Evolutionary conservation across 2,888 invertebrate species (phyloP).

Genomic region (Nephrotoma guestfalica): DNA sequence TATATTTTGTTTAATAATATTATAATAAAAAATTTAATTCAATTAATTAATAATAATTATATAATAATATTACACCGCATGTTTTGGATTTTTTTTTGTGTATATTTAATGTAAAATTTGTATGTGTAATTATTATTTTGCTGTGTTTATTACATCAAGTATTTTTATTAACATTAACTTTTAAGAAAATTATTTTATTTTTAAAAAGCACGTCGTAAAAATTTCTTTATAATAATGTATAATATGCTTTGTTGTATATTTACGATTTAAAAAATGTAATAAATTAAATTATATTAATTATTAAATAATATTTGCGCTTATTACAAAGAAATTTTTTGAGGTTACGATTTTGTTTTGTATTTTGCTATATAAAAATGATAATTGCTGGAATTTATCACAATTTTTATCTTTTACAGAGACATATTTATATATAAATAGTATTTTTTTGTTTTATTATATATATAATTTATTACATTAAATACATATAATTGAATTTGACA

Average conservation of each 20-base stretch:
- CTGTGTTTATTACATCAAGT: neutral
- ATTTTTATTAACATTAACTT: neutral
- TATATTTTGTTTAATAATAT: neutral
- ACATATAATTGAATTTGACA: neutral
- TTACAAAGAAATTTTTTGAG: neutral
- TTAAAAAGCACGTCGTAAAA: neutral
- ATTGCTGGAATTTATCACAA: constrained; percentile 1
- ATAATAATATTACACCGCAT: neutral
- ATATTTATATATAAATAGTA: neutral
- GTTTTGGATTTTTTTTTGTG: neutral
- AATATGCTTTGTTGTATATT: neutral
- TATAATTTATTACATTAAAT: neutral
- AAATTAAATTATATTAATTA: neutral
- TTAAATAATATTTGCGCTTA: neutral
- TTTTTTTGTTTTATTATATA: neutral
- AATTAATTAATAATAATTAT: neutral
- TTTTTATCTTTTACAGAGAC: constrained; percentile 1
- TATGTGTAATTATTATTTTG: neutral
- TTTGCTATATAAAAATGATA: constrained; percentile 1
- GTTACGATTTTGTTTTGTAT: neutral
- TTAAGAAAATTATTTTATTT: neutral
- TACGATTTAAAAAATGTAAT: neutral
- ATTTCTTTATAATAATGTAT: neutral
- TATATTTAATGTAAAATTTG: neutral
- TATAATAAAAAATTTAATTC: neutral